A percentile compares a stretch with the other conserved stretches of the same genome.
Evolutionary conservation across 2,888 invertebrate genomes (phyloP).

Genomic region (Globia sparganii): DNA sequence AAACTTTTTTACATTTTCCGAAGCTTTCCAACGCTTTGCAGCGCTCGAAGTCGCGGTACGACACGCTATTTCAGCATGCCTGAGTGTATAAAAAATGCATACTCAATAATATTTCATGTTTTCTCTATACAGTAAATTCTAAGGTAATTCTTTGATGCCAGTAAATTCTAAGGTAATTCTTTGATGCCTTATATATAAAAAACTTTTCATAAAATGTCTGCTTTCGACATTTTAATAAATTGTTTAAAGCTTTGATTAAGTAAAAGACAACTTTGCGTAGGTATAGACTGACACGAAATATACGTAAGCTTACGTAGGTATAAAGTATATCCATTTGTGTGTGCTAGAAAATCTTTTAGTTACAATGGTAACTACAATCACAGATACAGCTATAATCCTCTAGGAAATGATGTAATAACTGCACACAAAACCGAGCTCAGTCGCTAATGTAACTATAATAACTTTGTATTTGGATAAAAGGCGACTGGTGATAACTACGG

Average conservation of each 20-base stretch:
- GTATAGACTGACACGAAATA: constrained; percentile 2
- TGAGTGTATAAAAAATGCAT: constrained; percentile 34
- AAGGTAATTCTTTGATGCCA: constrained; percentile 12
- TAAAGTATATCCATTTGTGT: background rate
- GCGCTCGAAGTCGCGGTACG: constrained; percentile 4
- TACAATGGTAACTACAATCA: constrained; percentile 20
- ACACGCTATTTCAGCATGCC: constrained; percentile 29
- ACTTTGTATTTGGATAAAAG: constrained; percentile 54
- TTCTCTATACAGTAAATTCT: background rate
- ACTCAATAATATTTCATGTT: background rate
- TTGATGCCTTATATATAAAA: constrained; percentile 13
- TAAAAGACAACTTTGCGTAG: constrained; percentile 8
- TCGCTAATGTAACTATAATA: constrained; percentile 44
- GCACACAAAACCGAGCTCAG: constrained; percentile 49
- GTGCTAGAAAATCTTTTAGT: constrained; percentile 18
- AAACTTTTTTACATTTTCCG: constrained; percentile 25
- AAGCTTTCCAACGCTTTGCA: constrained; percentile 26
- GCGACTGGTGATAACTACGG: constrained; percentile 40
- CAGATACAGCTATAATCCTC: constrained; percentile 23
- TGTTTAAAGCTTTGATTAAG: constrained; percentile 22
- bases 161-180: background rate
- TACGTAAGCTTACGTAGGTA: background rate
- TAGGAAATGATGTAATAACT: constrained; percentile 55
- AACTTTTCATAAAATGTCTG: constrained; percentile 21
- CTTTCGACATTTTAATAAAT: constrained; percentile 35